A percentile compares a stretch with the other conserved stretches of the same genome.
Conservation (phyloP, 2,797 vertebrate genomes). For the Hoplostethus mediterraneus region DNA sequence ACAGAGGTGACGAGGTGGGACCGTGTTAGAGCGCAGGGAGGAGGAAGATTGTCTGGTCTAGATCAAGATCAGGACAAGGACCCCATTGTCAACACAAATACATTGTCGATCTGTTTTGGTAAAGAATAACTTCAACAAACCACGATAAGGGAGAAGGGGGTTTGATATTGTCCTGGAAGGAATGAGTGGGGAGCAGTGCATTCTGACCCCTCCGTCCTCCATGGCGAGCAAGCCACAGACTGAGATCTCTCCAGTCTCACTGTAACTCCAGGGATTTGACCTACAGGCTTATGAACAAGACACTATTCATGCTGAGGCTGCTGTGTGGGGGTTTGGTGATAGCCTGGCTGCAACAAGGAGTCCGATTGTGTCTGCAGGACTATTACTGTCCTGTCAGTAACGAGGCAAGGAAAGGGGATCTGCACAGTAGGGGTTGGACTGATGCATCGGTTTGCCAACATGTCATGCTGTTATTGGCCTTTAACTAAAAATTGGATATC, state of each 20-base stretch:
- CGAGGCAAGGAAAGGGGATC: conserved; percentile 13
- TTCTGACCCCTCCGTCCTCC: conserved; percentile 17
- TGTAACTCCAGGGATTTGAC: conserved; percentile 53
- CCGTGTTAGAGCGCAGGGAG: conserved; percentile 19
- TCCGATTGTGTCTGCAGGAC: conserved; percentile 53
- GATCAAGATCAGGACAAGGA: background rate
- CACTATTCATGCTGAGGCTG: conserved; percentile 61
- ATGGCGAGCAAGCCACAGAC: conserved; percentile 22
- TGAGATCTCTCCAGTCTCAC: conserved; percentile 12
- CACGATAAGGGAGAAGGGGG: background rate
- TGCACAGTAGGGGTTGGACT: background rate
- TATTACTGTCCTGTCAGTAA: conserved; percentile 42
- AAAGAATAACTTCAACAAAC: background rate
- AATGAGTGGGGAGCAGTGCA: conserved; percentile 18
- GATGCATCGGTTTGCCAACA: background rate
- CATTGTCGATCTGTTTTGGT: background rate
- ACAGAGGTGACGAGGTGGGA: conserved; percentile 36
- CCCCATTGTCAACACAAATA: background rate
- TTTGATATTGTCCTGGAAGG: conserved; percentile 13
- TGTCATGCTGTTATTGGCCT: background rate
- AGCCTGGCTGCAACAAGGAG: conserved; percentile 64
- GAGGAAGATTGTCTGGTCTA: conserved; percentile 9
- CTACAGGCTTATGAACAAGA: conserved; percentile 56
- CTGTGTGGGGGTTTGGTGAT: conserved; percentile 51
- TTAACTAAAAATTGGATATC: background rate